Evolutionary conservation across 2,113 vertebrate genomes (phyloP).

Genomic region (Gambusia affinis): DNA sequence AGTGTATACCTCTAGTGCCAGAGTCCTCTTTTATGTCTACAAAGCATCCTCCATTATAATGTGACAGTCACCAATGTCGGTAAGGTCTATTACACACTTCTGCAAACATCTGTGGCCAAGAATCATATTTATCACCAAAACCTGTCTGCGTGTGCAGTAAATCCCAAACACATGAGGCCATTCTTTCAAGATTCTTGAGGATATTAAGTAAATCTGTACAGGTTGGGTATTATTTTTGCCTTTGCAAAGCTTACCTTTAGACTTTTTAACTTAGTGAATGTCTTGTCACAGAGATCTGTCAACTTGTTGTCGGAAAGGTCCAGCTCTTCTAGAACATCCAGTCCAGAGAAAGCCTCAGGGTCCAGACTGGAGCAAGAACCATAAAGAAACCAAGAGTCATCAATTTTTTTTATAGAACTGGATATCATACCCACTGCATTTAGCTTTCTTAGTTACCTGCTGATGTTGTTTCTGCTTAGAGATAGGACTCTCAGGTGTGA

Average conservation of each 20-base stretch:
- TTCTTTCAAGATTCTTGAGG: not conserved
- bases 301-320: constrained; percentile 85
- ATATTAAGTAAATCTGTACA: not conserved
- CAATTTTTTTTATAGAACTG: too few species aligned
- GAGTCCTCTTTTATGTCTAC: too few species aligned
- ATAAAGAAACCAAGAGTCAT: not conserved
- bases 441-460: constrained; percentile 33
- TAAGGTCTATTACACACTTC: not conserved
- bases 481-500: constrained; percentile 78
- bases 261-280: constrained; percentile 61
- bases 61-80: not conserved
- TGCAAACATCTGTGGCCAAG: too few species aligned
- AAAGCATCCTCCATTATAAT: not conserved
- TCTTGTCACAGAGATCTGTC: constrained; percentile 67
- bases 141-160: not conserved
- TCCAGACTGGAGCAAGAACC: constrained; percentile 62
- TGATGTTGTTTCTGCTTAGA: constrained; percentile 81
- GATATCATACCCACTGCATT: not conserved
- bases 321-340: constrained; percentile 75
- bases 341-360: constrained; percentile 75
- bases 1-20: not conserved
- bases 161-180: not conserved
- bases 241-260: constrained; percentile 60
- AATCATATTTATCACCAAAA: too few species aligned
- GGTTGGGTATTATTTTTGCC: not conserved